These are phyloP conservation scores for Peromyscus leucopus DNA, from an alignment of 2,113 vertebrate species.

Conservation along the genomic window DNA sequence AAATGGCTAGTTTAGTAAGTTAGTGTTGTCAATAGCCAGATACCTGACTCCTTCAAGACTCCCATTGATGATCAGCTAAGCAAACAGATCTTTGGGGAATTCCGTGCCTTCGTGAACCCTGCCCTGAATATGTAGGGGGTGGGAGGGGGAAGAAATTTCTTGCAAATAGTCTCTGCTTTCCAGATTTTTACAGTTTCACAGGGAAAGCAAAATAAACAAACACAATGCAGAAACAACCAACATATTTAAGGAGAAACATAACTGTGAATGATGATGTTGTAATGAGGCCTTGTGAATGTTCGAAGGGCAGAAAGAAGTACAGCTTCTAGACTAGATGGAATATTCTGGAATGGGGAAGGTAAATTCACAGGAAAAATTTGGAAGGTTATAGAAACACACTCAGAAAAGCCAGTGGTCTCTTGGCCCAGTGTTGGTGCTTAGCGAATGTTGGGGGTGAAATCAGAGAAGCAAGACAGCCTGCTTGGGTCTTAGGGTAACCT, in stretches of 20 bases:
- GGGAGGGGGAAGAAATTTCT: background rate
- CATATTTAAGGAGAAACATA: background rate
- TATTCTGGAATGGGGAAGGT: background rate
- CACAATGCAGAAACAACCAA: background rate
- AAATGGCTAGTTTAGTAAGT: conserved; percentile 8
- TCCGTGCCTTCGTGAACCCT: background rate
- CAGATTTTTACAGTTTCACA: conserved; percentile 22
- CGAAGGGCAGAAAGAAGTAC: background rate
- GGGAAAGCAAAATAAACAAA: conserved; percentile 38
- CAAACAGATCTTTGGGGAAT: background rate
- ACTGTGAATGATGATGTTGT: background rate
- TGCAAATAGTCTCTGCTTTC: background rate
- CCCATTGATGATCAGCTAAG: background rate
- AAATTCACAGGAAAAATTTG: background rate
- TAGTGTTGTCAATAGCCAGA: conserved; percentile 17
- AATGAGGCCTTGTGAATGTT: background rate
- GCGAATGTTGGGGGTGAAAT: no score
- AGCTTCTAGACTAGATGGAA: background rate
- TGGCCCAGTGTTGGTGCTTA: background rate
- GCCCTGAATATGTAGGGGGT: background rate
- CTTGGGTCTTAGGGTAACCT: background rate
- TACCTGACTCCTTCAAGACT: conserved; percentile 42
- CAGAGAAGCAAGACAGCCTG: background rate
- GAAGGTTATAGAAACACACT: background rate
- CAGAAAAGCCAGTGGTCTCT: background rate